Evolutionary conservation across 2,113 vertebrate species (phyloP), one percentile per base, ranked within the genome.

Genomic region (Hippolais icterina): DNA sequence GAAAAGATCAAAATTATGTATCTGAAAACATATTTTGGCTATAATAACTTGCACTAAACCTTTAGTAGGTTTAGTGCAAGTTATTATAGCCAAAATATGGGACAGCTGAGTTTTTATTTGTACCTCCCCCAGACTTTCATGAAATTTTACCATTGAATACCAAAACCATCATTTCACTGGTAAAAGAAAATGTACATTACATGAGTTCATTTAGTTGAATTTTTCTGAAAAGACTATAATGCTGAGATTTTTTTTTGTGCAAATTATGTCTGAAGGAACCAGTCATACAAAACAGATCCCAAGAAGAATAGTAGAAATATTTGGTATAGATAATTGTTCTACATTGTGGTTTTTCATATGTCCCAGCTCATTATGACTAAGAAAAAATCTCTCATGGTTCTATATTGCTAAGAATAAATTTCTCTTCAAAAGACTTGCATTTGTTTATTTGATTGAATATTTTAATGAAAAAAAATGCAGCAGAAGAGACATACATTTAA

Each of bases 111-210:
- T 3, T 65, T 86, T 87, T 37, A 56, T 50, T 83, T 77, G 39
- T 56, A 42, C 18, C 1, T 46, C 8, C 2, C 13, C 5, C 5
- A 2, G 3, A 10, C 6, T 91, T 78, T 49, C 6, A 61, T 6
- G 6, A 57, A 61, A 56, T 65, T 42, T 86, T 72, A 46, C 7
- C 2, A 35, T 56, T 60, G 79, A 46, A 47, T 80, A 27, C 33
- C 11, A 2, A 52, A 71, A 3, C 3, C 22, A 15, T 27, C 1
- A 9, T 12, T 60, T 44, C 31, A 64, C 29, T 39, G 15, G 4
- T 39, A 61, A 69, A 57, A 68, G 15, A n/a, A 37, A 2, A 4
- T 54, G 3, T 52, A 6, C 16, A 60, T 71, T 80, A 21, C 47
- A 76, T 5, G 27, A 72, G 4, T 29, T 44, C 6, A 29, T 41